Conservation (phyloP, 1,140 invertebrate species). For the Trialeurodes vaporariorum region DNA sequence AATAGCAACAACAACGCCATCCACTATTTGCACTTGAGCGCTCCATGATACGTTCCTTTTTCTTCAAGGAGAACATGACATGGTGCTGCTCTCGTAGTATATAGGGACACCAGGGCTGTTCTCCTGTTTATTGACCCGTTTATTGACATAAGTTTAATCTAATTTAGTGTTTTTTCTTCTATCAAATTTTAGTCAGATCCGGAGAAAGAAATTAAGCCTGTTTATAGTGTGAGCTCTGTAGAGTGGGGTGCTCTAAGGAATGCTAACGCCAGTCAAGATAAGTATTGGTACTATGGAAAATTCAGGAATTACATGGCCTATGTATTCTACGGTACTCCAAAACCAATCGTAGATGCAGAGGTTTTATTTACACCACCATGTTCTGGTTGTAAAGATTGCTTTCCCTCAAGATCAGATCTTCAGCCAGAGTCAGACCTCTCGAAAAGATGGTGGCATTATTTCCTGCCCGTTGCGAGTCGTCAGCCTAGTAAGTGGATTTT, state of each 20-base stretch:
- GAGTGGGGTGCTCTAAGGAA: slow-evolving; percentile 77
- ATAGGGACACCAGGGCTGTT: no score
- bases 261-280: slow-evolving; percentile 53
- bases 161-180: no score
- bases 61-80: no score
- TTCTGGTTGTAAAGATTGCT: slow-evolving; percentile 68
- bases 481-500: background rate
- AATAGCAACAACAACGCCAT: no score
- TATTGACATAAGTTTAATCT: no score
- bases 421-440: slow-evolving; percentile 17
- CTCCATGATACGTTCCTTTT: no score
- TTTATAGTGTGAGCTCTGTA: slow-evolving; percentile 64
- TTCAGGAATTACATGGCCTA: slow-evolving; percentile 58
- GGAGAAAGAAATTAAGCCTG: slow-evolving; percentile 40
- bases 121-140: no score
- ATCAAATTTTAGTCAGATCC: no score
- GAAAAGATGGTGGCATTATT: slow-evolving; percentile 41
- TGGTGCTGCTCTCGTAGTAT: no score
- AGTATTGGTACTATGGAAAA: slow-evolving; percentile 78
- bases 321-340: slow-evolving; percentile 37
- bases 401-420: slow-evolving; percentile 29
- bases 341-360: slow-evolving; percentile 49
- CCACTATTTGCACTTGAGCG: no score
- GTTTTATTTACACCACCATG: slow-evolving; percentile 68
- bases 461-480: slow-evolving; percentile 30